Percentiles rank a stretch among this genome's conserved stretches.
Evolutionary conservation across 2,888 invertebrate genomes (phyloP).

Genomic region (Branchipolynoe longqiensis): DNA sequence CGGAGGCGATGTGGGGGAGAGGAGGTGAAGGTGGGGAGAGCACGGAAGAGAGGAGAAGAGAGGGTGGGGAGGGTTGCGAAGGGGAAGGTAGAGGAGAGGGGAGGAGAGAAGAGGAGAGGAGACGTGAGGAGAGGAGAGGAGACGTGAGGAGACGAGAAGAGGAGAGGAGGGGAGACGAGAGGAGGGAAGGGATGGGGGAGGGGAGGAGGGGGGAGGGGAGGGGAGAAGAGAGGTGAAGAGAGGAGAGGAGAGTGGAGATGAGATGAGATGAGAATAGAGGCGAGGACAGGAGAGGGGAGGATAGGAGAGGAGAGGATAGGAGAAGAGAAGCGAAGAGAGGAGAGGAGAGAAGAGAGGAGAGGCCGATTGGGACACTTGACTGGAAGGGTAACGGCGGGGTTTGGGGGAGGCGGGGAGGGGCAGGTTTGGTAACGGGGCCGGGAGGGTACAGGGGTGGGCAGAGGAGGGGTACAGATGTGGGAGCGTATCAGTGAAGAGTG

Average conservation of each 20-base stretch:
- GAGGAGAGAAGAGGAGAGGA: neutral
- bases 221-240: neutral
- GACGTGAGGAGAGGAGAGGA: neutral
- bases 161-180: neutral
- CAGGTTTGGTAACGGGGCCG: slow-evolving; percentile 8
- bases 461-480: neutral
- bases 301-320: neutral
- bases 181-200: neutral
- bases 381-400: neutral
- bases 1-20: neutral
- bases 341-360: neutral
- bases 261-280: neutral
- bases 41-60: neutral
- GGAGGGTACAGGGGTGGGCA: neutral
- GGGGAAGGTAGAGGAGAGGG: neutral
- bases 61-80: too few relatives aligned
- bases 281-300: neutral
- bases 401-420: neutral
- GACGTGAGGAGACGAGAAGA: neutral
- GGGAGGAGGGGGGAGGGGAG: neutral
- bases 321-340: neutral
- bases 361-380: neutral
- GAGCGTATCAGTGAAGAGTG: neutral
- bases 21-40: neutral
- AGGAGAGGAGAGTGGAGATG: neutral